A percentile compares a stretch with the other conserved stretches of the same genome.
These are phyloP conservation scores for Callithrix jacchus DNA, from an alignment of 2,113 vertebrate species.

Conservation along the genomic window DNA sequence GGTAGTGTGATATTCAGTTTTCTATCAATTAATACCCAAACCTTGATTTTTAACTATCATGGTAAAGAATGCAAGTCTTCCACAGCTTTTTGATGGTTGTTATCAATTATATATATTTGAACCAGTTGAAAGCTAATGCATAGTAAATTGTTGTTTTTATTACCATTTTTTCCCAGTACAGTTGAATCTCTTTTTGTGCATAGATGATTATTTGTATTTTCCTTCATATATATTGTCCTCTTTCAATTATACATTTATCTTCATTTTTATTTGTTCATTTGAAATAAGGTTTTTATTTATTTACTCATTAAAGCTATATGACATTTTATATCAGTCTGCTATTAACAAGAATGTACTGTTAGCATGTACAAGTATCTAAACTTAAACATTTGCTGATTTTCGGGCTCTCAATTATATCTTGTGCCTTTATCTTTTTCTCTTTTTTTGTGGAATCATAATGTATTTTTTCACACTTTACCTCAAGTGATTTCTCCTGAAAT, in stretches of 20 bases:
- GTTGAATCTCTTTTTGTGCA: neutral
- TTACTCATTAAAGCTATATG: neutral
- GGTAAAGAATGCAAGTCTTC: neutral
- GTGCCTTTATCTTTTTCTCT: neutral
- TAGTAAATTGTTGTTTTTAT: neutral
- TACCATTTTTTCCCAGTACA: neutral
- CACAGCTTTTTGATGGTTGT: neutral
- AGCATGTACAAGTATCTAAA: neutral
- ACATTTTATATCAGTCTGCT: neutral
- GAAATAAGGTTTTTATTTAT: neutral
- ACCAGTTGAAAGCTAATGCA: neutral
- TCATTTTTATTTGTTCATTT: neutral
- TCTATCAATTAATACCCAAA: neutral
- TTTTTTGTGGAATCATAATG: neutral
- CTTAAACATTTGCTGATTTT: neutral
- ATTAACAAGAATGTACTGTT: neutral
- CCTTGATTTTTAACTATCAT: neutral
- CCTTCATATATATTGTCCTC: neutral
- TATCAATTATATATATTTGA: neutral
- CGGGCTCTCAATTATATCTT: neutral
- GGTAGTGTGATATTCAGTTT: neutral
- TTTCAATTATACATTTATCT: neutral
- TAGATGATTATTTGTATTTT: neutral
- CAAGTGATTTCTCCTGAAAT: neutral
- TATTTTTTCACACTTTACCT: neutral